Base-by-base conservation (phyloP, 1,140 invertebrate species). In the Lepidurus arcticus region DNA sequence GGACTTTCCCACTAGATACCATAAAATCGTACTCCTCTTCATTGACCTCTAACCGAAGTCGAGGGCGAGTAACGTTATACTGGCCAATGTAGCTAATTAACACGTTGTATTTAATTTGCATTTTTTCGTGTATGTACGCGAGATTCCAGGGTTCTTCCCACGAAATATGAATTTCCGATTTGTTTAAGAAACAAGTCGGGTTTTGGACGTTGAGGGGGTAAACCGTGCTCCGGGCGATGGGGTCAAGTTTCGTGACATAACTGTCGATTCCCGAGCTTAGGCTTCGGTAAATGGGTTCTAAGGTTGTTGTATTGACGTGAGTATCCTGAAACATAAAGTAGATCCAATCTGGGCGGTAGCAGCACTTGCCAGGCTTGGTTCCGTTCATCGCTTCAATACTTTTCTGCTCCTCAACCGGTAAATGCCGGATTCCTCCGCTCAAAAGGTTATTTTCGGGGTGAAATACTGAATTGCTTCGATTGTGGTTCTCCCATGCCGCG, bases 401-500 rank as follows among this genome's bases (percentile, higher is more conserved):
- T 65, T 65, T 9, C 13, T 65, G 53, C 3, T 65, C 53, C 1
- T 65, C 53, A 1, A 10, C 7, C 21, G 53, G 53, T 16, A 65
- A 65, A 65, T 65, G 53, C 7, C n/a, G 53, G 53, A 65, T 65
- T 65, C 53, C 53, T 65, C 53, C 53, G 0, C 1, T n/a, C 8
- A 65, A 16, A 2, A 0, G 16, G 16, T 13, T n/a, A 65, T 65
- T 65, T 65, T 65, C 53, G 16, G 53, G 53, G 21, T 65, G 13
- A 4, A 65, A 65, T 7, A 65, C 13, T 4, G 53, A 84, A 65
- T 86, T 85, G 9, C 78, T 79, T 77, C 80, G 75, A 73, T 85
- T 79, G 10, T 43, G 74, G 82, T 88, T 88, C 47, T 80, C 75
- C 88, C 87, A 88, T 4, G 83, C 78, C 42, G 77, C 80, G 80